Evolutionary conservation across 2,888 invertebrate genomes (phyloP).

Genomic region (Dichetophora obliterata): DNA sequence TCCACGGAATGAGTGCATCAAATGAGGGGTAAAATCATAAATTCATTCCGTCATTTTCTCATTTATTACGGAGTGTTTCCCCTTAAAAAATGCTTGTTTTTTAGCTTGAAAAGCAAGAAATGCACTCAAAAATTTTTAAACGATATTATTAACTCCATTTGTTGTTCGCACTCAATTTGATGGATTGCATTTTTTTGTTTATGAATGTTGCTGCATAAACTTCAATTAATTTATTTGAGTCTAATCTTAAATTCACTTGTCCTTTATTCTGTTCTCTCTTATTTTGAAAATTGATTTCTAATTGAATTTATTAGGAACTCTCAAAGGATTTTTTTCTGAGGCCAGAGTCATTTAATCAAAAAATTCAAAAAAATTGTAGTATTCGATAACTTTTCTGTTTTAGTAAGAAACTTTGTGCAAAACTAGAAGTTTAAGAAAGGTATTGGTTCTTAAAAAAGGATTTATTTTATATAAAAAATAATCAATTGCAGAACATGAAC

Average conservation of each 20-base stretch:
- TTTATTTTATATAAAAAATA: no score
- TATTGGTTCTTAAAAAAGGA: no score
- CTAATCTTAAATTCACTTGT: conserved; percentile 62
- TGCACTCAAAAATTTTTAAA: background rate
- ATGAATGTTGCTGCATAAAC: background rate
- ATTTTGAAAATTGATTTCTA: conserved; percentile 58
- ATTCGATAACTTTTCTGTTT: no score
- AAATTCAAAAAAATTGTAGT: no score
- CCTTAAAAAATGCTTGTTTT: background rate
- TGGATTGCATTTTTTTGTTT: background rate
- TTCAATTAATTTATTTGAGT: conserved; percentile 62
- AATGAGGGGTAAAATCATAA: background rate
- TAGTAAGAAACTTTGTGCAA: no score
- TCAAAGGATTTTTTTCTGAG: conserved; percentile 5
- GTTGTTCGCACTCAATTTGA: background rate
- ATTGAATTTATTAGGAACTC: conserved; percentile 52
- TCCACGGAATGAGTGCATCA: background rate
- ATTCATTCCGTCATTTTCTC: background rate
- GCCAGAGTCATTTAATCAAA: no score
- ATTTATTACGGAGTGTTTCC: background rate
- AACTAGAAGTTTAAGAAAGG: no score
- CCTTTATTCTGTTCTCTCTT: conserved; percentile 51
- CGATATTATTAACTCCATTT: background rate
- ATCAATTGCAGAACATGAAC: no score
- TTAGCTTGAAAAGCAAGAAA: background rate